Percentiles rank a stretch among this genome's conserved stretches.
Conservation (phyloP, 2,113 vertebrate genomes). For the Otis tarda region DNA sequence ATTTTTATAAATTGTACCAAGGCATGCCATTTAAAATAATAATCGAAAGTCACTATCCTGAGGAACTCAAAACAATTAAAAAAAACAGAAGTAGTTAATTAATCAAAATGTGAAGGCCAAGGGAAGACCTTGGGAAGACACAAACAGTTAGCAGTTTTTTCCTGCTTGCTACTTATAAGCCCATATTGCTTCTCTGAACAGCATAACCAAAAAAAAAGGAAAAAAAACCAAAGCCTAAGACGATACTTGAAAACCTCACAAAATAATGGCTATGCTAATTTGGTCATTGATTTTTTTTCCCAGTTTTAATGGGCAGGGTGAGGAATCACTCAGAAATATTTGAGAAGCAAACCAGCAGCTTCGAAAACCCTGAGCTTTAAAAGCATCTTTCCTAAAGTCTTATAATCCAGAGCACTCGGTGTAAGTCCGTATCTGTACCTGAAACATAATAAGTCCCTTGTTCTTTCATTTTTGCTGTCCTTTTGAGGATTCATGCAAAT, state of each 20-base stretch:
- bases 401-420: background rate
- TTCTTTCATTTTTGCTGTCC: constrained; percentile 76
- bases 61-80: background rate
- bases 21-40: background rate
- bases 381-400: constrained; percentile 18
- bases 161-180: background rate
- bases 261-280: background rate
- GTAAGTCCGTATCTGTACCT: background rate
- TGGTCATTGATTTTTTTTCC: background rate
- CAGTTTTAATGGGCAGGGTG: background rate
- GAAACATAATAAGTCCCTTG: constrained; percentile 59
- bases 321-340: background rate
- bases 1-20: background rate
- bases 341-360: background rate
- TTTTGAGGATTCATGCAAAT: constrained; percentile 71
- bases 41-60: background rate
- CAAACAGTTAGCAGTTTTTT: background rate
- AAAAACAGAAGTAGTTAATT: background rate
- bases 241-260: background rate
- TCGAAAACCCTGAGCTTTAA: background rate
- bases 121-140: background rate
- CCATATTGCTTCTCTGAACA: background rate
- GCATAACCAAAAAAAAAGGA: background rate
- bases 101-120: background rate
- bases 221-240: background rate